Conservation (phyloP, 1,140 invertebrate species). For the Drosophila suzukii region DNA sequence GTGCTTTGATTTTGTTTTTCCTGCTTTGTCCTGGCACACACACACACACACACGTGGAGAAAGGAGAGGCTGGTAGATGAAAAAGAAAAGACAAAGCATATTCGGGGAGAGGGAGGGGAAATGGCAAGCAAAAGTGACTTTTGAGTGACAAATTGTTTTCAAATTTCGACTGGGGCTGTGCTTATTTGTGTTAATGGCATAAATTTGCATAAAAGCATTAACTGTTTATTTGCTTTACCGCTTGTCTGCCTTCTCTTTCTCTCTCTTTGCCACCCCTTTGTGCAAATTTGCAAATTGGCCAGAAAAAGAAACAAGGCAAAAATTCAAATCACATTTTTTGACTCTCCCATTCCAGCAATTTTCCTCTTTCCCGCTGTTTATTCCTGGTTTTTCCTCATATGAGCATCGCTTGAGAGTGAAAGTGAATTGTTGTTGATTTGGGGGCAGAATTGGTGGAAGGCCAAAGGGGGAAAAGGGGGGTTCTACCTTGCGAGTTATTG, state of each 20-base stretch:
- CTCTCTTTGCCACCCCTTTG: constrained; percentile 42
- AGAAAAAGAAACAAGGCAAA: constrained; percentile 54
- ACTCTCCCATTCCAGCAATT: constrained; percentile 21
- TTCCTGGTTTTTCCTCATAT: constrained; percentile 25
- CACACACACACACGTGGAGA: constrained; percentile 21
- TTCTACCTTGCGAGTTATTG: constrained; percentile 38
- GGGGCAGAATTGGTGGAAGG: constrained; percentile 1
- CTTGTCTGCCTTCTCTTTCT: constrained; percentile 37
- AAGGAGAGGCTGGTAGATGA: constrained; percentile 21
- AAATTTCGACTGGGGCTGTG: constrained; percentile 66
- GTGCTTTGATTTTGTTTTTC: constrained; percentile 67
- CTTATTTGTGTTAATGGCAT: constrained; percentile 83
- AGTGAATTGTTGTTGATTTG: constrained; percentile 42
- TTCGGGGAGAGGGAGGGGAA: constrained; percentile 2
- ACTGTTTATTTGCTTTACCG: constrained; percentile 81
- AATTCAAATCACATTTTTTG: constrained; percentile 73
- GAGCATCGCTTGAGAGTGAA: constrained; percentile 36
- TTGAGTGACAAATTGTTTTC: constrained; percentile 83
- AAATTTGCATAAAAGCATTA: constrained; percentile 83
- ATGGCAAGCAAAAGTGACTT: constrained; percentile 68
- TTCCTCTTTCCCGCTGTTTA: background rate
- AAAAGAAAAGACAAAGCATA: constrained; percentile 14
- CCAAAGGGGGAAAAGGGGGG: background rate
- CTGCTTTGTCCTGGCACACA: constrained; percentile 38
- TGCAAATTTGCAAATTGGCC: constrained; percentile 81